Evolutionary conservation across 1,140 invertebrate genomes (phyloP).

Genomic region (Trachymyrmex septentrionalis): DNA sequence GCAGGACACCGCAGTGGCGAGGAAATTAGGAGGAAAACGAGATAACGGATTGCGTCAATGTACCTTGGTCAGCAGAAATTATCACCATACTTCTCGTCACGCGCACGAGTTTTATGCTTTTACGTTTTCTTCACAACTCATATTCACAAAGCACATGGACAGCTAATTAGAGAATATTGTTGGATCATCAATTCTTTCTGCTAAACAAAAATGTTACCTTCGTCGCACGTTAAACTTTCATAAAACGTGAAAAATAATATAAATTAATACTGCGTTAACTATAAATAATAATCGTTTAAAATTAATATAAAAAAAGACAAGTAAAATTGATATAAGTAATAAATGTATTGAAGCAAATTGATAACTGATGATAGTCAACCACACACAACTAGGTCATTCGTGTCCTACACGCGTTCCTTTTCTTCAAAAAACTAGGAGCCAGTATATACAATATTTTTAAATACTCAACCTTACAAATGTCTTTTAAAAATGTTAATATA

Average conservation of each 20-base stretch:
- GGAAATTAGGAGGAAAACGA: slow-evolving; percentile 24
- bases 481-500: too few species aligned
- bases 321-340: not conserved
- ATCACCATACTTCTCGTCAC: not conserved
- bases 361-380: too few species aligned
- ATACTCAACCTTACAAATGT: too few species aligned
- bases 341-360: not conserved
- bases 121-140: not conserved
- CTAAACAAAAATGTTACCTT: not conserved
- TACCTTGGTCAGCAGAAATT: slow-evolving; percentile 42
- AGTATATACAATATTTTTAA: too few species aligned
- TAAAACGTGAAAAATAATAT: not conserved
- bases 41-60: slow-evolving; percentile 39
- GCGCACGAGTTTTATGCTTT: not conserved
- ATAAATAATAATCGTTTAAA: not conserved
- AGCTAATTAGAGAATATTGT: not conserved
- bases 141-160: not conserved
- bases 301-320: slow-evolving; percentile 11
- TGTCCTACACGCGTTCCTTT: too few species aligned
- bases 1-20: not conserved
- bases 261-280: not conserved
- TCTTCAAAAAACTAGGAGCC: too few species aligned
- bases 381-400: too few species aligned
- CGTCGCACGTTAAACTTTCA: not conserved
- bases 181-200: not conserved